Evolutionary conservation across 2,113 vertebrate species (phyloP).

Genomic region (Pholis gunnellus): DNA sequence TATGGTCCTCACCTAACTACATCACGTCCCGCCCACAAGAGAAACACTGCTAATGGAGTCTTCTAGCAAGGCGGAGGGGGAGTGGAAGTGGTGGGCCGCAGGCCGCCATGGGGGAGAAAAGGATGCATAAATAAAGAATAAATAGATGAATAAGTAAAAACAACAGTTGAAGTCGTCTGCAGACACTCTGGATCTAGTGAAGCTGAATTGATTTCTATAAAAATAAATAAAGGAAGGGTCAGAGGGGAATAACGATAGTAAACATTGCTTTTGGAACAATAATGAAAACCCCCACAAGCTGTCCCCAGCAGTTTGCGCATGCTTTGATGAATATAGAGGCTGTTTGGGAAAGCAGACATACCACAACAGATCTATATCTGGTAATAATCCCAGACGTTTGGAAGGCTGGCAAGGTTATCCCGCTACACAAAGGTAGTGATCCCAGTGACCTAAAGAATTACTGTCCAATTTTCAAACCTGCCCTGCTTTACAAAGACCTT

Average conservation of each 20-base stretch:
- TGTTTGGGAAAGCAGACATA: not conserved
- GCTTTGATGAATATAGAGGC: constrained; percentile 29
- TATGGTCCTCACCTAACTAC: constrained; percentile 41
- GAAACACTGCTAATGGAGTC: constrained; percentile 47
- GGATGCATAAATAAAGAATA: constrained; percentile 31
- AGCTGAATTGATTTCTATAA: constrained; percentile 8
- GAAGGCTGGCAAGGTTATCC: not conserved
- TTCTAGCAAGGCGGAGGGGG: not conserved
- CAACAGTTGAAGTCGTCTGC: constrained; percentile 19
- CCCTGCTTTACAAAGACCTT: not conserved
- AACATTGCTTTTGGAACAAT: constrained; percentile 39
- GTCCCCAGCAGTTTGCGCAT: constrained; percentile 3
- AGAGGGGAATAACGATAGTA: constrained; percentile 19
- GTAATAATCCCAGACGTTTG: not conserved
- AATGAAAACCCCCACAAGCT: constrained; percentile 35
- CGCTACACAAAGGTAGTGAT: not conserved
- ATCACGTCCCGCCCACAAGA: constrained; percentile 28
- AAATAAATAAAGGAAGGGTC: not conserved
- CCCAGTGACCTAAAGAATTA: no score
- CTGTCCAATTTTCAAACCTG: no score
- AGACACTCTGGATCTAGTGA: not conserved
- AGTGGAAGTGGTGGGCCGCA: not conserved
- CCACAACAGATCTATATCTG: not conserved
- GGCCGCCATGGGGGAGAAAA: not conserved
- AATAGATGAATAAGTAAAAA: constrained; percentile 29